Evolutionary conservation across 2,888 invertebrate genomes (phyloP).

Genomic region (Anodontia alba): DNA sequence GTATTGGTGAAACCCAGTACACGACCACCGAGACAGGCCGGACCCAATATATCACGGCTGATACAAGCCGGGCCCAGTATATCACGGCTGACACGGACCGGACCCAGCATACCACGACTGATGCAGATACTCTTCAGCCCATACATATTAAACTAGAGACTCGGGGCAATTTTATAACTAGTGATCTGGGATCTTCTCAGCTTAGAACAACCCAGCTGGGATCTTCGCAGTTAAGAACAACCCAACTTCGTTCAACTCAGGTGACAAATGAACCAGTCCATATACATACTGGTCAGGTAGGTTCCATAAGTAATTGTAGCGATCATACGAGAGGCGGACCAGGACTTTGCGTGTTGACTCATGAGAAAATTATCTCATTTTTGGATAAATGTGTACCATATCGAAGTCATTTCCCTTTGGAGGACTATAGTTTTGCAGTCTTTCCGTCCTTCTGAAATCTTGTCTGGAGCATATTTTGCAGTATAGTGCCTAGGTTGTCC

Average conservation of each 20-base stretch:
- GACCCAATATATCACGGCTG: not conserved
- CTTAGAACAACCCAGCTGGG: not conserved
- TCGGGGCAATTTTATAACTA: not conserved
- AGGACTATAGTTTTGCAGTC: no score
- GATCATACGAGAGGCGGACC: no score
- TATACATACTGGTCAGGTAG: not conserved
- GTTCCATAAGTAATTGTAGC: no score
- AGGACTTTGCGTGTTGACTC: no score
- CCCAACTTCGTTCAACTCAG: not conserved
- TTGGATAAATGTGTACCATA: no score
- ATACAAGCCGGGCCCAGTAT: not conserved
- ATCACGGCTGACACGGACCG: not conserved
- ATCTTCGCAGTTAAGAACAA: not conserved
- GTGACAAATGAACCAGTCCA: not conserved
- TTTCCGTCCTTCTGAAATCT: no score
- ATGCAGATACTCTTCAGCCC: not conserved
- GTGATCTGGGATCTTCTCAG: no score
- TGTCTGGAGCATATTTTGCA: no score
- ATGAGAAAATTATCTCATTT: no score
- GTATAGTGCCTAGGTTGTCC: no score
- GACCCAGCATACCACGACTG: not conserved
- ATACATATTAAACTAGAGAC: conserved; percentile 8
- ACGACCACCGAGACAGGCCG: not conserved
- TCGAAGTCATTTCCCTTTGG: no score
- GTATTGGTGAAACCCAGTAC: not conserved